Percentiles rank a stretch among this genome's conserved stretches.
phyloP scores from a whole-genome alignment of 2,113 vertebrate species.

The Anhinga anhinga region DNA sequence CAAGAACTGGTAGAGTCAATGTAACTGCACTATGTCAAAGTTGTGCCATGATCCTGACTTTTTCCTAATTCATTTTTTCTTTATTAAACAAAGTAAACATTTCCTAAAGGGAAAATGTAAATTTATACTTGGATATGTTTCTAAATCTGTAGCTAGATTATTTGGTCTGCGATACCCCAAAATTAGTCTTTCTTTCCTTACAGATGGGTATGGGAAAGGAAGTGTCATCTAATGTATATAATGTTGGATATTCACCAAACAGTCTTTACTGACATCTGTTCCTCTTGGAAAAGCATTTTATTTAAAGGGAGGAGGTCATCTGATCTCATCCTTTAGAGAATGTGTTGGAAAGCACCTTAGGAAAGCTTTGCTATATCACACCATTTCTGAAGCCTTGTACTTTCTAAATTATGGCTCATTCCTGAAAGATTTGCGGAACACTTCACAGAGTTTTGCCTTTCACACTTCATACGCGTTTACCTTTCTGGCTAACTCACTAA shows the following conservation, averaged over 20 bases:
- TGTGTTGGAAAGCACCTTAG: background rate
- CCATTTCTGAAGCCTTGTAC: background rate
- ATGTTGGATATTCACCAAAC: background rate
- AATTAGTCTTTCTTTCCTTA: background rate
- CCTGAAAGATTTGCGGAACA: background rate
- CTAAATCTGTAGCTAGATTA: background rate
- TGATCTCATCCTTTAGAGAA: background rate
- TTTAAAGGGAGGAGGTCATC: background rate
- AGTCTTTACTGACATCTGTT: background rate
- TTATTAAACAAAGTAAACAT: background rate
- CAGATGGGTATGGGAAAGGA: background rate
- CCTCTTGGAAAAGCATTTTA: background rate
- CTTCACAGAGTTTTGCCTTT: background rate
- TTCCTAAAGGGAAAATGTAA: background rate
- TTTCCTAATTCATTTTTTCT: background rate
- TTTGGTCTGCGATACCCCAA: background rate
- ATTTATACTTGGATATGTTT: background rate
- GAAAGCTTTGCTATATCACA: background rate
- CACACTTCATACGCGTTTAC: background rate
- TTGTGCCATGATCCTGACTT: background rate
- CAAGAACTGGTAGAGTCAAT: background rate
- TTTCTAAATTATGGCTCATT: background rate
- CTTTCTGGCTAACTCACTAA: background rate
- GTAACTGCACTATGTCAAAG: background rate
- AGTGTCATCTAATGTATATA: background rate